Conservation (phyloP, 2,797 vertebrate species). For the Orientallactaga sibirica region DNA sequence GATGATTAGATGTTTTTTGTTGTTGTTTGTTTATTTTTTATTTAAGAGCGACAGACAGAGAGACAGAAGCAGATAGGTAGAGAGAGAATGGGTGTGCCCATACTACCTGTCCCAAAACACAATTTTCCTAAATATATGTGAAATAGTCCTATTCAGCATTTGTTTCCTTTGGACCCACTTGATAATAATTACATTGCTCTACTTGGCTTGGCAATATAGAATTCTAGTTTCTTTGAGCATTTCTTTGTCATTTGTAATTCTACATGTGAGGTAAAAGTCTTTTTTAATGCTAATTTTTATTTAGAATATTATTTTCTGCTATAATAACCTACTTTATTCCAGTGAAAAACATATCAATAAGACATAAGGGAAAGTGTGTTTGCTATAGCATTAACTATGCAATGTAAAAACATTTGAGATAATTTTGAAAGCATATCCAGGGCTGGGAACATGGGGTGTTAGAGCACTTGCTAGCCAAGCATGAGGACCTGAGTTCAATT, state of each 20-base stretch:
- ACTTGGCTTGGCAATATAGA: slow-evolving; percentile 13
- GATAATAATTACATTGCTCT: slow-evolving; percentile 44
- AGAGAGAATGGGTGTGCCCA: too few relatives aligned
- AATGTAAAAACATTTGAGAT: not conserved
- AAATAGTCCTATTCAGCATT: not conserved
- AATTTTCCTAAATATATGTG: slow-evolving; percentile 32
- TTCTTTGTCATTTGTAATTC: slow-evolving; percentile 27
- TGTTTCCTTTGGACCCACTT: slow-evolving; percentile 41
- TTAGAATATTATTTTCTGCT: slow-evolving; percentile 47
- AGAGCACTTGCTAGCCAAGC: too few relatives aligned
- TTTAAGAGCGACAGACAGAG: too few relatives aligned
- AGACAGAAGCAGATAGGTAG: too few relatives aligned
- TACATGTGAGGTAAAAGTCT: not conserved
- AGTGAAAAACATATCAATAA: slow-evolving; percentile 29
- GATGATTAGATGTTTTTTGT: not conserved
- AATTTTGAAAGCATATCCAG: not conserved
- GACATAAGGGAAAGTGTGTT: not conserved
- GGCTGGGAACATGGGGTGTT: too few relatives aligned
- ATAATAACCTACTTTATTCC: slow-evolving; percentile 42
- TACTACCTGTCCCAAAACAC: not conserved
- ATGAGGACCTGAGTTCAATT: too few relatives aligned
- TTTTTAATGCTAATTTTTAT: slow-evolving; percentile 29
- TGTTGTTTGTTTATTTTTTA: too few relatives aligned
- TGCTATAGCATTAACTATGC: slow-evolving; percentile 31
- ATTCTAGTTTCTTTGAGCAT: slow-evolving; percentile 20